Conservation (phyloP, 2,797 vertebrate species). For the Phyllotis vaccarum region DNA sequence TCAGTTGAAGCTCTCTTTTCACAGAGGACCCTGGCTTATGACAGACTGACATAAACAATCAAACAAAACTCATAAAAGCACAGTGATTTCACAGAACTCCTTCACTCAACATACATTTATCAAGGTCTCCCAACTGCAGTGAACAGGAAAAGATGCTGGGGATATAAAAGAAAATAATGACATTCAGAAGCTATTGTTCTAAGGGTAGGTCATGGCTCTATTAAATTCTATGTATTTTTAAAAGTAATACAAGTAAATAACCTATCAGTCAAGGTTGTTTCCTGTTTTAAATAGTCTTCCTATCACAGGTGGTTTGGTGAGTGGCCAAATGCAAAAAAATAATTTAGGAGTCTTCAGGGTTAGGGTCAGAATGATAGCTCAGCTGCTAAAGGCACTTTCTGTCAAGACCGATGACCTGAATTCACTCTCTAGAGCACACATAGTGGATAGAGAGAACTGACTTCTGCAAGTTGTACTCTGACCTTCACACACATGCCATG, state of each 20-base stretch:
- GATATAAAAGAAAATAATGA: slow-evolving; percentile 41
- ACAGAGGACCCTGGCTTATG: not conserved
- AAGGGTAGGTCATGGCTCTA: not conserved
- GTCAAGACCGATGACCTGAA: not conserved
- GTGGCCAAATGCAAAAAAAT: slow-evolving; percentile 32
- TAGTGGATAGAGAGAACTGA: not conserved
- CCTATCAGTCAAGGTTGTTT: slow-evolving; percentile 11
- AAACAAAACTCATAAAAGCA: not conserved
- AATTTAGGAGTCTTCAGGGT: not conserved
- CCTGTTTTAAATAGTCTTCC: slow-evolving; percentile 23
- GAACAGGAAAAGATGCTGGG: not conserved
- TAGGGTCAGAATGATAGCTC: not conserved
- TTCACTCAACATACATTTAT: slow-evolving; percentile 26
- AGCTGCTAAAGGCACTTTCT: not conserved
- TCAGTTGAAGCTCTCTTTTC: not conserved
- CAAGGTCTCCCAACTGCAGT: not conserved
- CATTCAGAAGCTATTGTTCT: slow-evolving; percentile 20
- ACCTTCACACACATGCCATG: not conserved
- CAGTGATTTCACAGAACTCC: not conserved
- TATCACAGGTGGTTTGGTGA: not conserved
- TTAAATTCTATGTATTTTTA: slow-evolving; percentile 12
- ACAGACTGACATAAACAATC: not conserved
- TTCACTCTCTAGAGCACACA: not conserved
- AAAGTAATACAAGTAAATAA: slow-evolving; percentile 34
- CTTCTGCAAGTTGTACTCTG: not conserved